Base-by-base conservation (phyloP, 2,113 vertebrate species). In the Rhinolophus ferrumequinum region DNA sequence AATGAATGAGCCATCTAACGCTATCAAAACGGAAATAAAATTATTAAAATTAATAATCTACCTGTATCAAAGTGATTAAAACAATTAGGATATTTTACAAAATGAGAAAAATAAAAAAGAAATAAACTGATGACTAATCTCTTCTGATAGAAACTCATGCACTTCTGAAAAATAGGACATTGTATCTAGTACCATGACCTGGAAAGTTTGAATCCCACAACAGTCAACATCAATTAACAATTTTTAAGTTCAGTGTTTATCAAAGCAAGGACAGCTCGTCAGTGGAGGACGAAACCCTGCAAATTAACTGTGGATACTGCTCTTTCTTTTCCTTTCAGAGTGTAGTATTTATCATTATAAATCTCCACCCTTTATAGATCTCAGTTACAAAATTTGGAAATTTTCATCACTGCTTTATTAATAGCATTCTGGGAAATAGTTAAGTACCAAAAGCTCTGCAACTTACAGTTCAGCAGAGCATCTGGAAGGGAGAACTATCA, bases 21-120 rank as follows among this genome's bases (percentile, higher is more conserved):
- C 62, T 95, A 85, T 64, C 52, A 70, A 69, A 81, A 81, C 84
- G 35, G 13, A 93, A 94, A 69, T 35, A 30, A 93, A 93, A 44
- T 28, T 76, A 67, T 58, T 50, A 87, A 90, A 79, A 76, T 44
- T 41, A 92, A 92, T 18, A 77, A 18, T 56, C 54, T 88, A 69
- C 33, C 19, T 10, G n/a, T 21, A 79, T 79, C 33, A 79, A 84
- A 35, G 10, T 58, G n/a, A 88, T 28, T 82, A 2, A 33, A 88
- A 93, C 54, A 95, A 83, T 72, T 15, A 84, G 77, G 70, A 30
- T 73, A 84, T 41, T 81, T 87, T 82, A 88, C 11, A 91, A 62
- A 54, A 13, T 50, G 70, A 82, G 41, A 70, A 77, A n/a, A 44
- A 69, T 87, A 90, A 80, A 83, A 54, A 50, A 54, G n/a, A 67